Base-by-base conservation (phyloP, 1,140 invertebrate genomes). In the Eurytemora carolleeae region DNA sequence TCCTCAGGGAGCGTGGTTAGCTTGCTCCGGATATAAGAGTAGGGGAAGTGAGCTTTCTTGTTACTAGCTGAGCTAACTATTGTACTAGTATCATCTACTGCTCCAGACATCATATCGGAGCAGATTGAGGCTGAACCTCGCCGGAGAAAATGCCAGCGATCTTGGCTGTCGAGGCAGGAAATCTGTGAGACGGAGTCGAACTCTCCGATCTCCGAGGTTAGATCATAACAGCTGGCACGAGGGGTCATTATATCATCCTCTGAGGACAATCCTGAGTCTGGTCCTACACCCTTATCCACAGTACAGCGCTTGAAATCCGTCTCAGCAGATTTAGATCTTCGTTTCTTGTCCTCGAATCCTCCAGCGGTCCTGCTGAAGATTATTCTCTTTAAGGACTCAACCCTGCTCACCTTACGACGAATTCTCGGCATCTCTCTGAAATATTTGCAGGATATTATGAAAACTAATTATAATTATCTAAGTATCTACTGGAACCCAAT, bases 1-100 rank as follows among this genome's bases (percentile, higher is more conserved):
- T 70, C 69, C 59, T 70, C 69, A 2, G 69, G 65, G 1, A 70
- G 64, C 12, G 67, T 66, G 2, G 65, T 60, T 15, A 69, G 63
- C 24, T 67, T 66, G 2, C 63, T 66, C 18, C 67, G 60, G 25
- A 67, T 65, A 58, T 65, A 68, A 1, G 66, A 65, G 26, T 67
- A 67, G 26, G 67, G 67, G 55, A 67, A 67, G 58, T 62, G 60
- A 24, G 44, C 61, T 55, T 65, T 67, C 44, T 60, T 54, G 24
- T 25, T 53, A 22, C 31, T 44, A n/a, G 31, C 7, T 7, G 7
- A 12, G 31, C 31, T 44, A n/a, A 44, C 31, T n/a, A 44, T n/a
- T 12, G 31, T 44, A n/a, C 31, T 44, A n/a, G 7, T 44, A n/a
- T 44, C 31, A n/a, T 44, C 31, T 12, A 44, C 31, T 7, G 31